Conservation (phyloP, 2,797 vertebrate genomes). For the Mormyrops boulengeri region DNA sequence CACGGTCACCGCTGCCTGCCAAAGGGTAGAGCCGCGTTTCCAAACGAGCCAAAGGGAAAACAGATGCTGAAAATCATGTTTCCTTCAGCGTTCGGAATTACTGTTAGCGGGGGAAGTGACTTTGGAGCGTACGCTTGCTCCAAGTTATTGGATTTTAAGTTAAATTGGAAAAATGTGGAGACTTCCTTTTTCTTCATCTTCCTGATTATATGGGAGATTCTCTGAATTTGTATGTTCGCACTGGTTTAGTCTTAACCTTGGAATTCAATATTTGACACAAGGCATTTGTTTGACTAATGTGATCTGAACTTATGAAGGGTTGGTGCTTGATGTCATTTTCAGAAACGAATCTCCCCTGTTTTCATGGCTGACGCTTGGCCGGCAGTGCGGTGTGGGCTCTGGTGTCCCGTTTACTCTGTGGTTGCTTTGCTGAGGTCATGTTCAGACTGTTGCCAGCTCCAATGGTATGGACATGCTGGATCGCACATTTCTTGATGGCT, state of each 20-base stretch:
- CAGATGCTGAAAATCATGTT: slow-evolving; percentile 57
- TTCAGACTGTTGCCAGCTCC: background rate
- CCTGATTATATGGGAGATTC: background rate
- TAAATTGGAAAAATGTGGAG: slow-evolving; percentile 49
- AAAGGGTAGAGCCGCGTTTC: slow-evolving; percentile 36
- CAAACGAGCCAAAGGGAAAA: slow-evolving; percentile 41
- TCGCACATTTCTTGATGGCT: background rate
- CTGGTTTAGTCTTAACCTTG: background rate
- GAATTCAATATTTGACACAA: slow-evolving; percentile 3
- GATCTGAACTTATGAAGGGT: background rate
- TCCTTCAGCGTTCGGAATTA: slow-evolving; percentile 34
- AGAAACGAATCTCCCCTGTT: background rate
- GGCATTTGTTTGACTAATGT: slow-evolving; percentile 1
- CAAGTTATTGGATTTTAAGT: slow-evolving; percentile 47
- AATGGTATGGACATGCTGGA: background rate
- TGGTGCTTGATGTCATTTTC: background rate
- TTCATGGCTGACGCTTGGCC: background rate
- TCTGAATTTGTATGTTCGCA: slow-evolving; percentile 5
- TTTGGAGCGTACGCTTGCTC: slow-evolving; percentile 36
- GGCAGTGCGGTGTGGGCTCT: background rate
- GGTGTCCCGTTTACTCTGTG: background rate
- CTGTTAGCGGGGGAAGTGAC: slow-evolving; percentile 39
- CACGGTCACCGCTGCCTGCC: slow-evolving; percentile 29
- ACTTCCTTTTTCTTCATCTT: slow-evolving; percentile 13
- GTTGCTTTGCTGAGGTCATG: background rate